Evolutionary conservation across 2,113 vertebrate species (phyloP).

Genomic region (Bos javanicus): DNA sequence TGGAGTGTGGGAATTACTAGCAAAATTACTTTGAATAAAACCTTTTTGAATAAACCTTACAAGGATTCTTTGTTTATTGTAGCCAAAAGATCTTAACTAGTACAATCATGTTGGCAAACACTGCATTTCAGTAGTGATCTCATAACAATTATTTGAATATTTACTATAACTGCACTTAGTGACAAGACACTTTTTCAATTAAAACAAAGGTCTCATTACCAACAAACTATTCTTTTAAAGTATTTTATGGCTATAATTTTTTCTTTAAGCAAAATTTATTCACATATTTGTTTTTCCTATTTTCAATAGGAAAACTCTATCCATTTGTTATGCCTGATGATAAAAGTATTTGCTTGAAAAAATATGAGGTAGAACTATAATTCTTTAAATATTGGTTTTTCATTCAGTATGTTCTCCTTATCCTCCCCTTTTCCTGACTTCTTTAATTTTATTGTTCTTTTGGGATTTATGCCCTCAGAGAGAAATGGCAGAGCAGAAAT

Average conservation of each 20-base stretch:
- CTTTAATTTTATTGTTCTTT: not conserved
- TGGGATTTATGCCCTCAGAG: not conserved
- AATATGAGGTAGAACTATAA: not conserved
- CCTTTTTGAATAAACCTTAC: not conserved
- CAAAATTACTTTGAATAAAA: not conserved
- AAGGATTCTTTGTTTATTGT: not conserved
- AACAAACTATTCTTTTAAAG: not conserved
- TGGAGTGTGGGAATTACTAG: not conserved
- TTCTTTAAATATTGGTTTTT: not conserved
- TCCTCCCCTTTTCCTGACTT: not conserved
- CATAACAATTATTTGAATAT: not conserved
- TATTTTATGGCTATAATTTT: not conserved
- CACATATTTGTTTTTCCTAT: not conserved
- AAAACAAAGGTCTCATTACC: not conserved
- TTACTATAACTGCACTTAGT: not conserved
- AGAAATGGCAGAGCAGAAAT: not conserved
- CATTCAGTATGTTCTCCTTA: not conserved
- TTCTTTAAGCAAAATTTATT: not conserved
- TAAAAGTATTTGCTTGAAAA: not conserved
- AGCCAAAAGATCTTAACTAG: not conserved
- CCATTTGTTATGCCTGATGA: not conserved
- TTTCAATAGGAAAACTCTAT: not conserved
- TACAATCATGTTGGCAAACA: not conserved
- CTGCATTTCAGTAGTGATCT: not conserved
- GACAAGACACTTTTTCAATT: not conserved